Conservation (phyloP, 37 sponge, comb jelly and placozoan genomes). For the Aplysina aerophoba region DNA sequence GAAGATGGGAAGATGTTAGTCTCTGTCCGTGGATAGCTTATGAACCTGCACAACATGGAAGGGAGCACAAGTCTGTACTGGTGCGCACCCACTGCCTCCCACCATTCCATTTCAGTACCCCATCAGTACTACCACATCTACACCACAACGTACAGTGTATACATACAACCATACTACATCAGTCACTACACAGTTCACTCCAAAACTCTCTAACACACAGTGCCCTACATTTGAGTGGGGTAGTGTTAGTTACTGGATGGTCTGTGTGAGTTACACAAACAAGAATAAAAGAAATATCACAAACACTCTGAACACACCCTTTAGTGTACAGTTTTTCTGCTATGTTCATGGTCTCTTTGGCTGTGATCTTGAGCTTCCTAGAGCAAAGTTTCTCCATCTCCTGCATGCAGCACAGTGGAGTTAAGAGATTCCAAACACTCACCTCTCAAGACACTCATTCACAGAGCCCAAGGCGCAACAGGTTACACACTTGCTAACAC, state of each 20-base stretch:
- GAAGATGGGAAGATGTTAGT: constrained; percentile 95
- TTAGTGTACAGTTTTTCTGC: constrained; percentile 99
- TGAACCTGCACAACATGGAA: constrained; percentile 48
- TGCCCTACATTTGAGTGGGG: too few relatives aligned
- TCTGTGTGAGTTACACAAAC: too few relatives aligned
- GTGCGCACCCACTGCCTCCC: too few relatives aligned
- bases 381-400: constrained; percentile 92
- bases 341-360: constrained; percentile 95
- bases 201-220: too few relatives aligned
- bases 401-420: constrained; percentile 13
- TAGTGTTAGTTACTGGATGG: too few relatives aligned
- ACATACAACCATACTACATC: neutral
- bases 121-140: too few relatives aligned
- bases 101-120: too few relatives aligned
- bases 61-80: neutral
- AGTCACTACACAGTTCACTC: neutral
- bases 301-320: constrained; percentile 74
- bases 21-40: constrained; percentile 98
- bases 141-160: neutral
- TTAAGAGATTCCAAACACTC: too few relatives aligned
- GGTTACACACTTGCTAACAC: too few relatives aligned
- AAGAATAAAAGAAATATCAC: too few relatives aligned
- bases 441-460: too few relatives aligned
- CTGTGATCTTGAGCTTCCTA: constrained; percentile 86
- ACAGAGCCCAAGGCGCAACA: too few relatives aligned